Evolutionary conservation across 2,113 vertebrate genomes (phyloP).

Genomic region (Solea solea): DNA sequence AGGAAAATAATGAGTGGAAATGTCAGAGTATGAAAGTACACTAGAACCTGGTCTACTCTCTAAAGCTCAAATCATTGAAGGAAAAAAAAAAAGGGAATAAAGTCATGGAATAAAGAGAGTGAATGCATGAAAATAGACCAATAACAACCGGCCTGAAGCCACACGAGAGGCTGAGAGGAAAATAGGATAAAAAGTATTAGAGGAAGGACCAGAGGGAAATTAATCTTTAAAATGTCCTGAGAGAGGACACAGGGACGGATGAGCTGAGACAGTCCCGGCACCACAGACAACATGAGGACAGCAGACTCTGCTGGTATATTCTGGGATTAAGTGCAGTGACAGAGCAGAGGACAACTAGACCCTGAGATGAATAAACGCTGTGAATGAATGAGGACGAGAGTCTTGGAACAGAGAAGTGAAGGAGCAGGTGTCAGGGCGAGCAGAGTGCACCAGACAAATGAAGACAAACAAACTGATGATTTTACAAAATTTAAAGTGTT

Average conservation of each 20-base stretch:
- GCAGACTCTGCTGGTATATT: conserved; percentile 1
- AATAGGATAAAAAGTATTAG: conserved; percentile 32
- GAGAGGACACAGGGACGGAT: background rate
- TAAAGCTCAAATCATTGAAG: too few relatives aligned
- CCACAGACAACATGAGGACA: conserved; percentile 13
- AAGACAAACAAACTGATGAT: too few relatives aligned
- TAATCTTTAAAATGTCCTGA: conserved; percentile 27
- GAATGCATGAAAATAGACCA: conserved; percentile 5
- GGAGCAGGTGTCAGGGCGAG: too few relatives aligned
- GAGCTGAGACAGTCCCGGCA: background rate
- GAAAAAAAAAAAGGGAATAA: too few relatives aligned
- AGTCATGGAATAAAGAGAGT: background rate
- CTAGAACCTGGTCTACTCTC: too few relatives aligned
- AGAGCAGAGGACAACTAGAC: conserved; percentile 11
- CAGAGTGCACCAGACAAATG: too few relatives aligned
- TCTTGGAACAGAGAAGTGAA: background rate
- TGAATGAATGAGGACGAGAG: background rate
- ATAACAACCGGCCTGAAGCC: conserved; percentile 9
- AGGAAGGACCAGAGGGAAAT: conserved; percentile 43
- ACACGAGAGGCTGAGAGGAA: conserved; percentile 7
- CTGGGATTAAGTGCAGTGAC: conserved; percentile 1
- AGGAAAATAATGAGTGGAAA: too few relatives aligned
- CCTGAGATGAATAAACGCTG: background rate
- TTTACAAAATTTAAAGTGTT: too few relatives aligned
- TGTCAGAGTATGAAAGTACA: too few relatives aligned